phyloP scores from a whole-genome alignment of 2,797 vertebrate genomes.

The Pipistrellus kuhlii region DNA sequence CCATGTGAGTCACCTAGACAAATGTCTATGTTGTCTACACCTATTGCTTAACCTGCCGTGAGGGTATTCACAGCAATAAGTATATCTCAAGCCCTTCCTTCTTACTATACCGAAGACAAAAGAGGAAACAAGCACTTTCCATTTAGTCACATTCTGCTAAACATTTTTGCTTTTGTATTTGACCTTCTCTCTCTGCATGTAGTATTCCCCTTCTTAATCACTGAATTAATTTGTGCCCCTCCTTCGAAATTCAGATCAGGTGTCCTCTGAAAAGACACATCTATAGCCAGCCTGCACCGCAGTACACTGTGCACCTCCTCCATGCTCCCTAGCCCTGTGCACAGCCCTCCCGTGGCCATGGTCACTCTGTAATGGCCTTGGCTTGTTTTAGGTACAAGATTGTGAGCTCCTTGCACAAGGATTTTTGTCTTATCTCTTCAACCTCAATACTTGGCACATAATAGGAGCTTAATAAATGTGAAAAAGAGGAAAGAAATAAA shows the following conservation, averaged over 20 bases:
- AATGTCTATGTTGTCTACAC: neutral
- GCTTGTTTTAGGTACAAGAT: neutral
- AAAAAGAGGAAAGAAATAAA: constrained; percentile 3
- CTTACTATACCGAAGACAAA: neutral
- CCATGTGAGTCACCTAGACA: neutral
- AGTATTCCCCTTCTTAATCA: neutral
- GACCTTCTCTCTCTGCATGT: neutral
- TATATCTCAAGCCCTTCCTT: neutral
- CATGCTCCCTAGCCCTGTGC: neutral
- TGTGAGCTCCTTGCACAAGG: neutral
- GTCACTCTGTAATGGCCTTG: neutral
- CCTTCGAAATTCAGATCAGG: neutral
- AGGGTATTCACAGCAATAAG: neutral
- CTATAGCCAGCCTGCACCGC: neutral
- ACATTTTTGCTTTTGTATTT: neutral
- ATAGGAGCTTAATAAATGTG: neutral
- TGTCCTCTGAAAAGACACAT: neutral
- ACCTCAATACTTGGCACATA: neutral
- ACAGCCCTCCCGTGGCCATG: neutral
- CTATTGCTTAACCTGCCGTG: neutral
- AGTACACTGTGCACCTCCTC: neutral
- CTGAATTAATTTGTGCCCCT: neutral
- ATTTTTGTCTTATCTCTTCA: neutral
- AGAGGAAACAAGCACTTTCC: neutral
- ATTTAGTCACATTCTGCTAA: neutral